Base-by-base conservation (phyloP, 1,140 invertebrate genomes). In the Trichoplusia ni region DNA sequence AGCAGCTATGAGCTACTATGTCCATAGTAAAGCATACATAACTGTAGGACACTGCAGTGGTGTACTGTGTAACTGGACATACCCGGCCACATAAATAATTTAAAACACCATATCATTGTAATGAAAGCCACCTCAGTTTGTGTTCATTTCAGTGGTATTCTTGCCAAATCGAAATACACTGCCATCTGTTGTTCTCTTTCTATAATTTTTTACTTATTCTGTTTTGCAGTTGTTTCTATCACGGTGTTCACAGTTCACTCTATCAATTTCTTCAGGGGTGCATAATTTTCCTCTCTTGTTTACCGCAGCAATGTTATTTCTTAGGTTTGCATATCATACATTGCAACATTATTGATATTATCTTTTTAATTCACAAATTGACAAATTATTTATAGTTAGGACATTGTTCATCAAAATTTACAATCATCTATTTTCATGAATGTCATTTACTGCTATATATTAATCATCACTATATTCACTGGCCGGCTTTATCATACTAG, bases 1-100 rank as follows among this genome's bases (percentile, higher is more conserved):
- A 67, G 51, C 54, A 59, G 67, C 69, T 51, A 35, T 64, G 58
- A 69, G 69, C 68, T 69, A 68, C 71, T 71, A 67, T 73, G 71
- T 77, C 73, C 68, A 75, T 68, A 69, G 59, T 64, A 72, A 79
- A 65, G 67, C 44, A 69, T 72, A 79, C 46, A 73, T 69, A 72
- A 64, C 47, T 65, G 74, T 65, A 76, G 72, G 67, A 63, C 63
- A 77, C 72, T 61, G 68, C 61, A 73, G 71, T 40, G 54, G 47
- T 54, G 51, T 11, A 9, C n/a, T n/a, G n/a, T n/a, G 63, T 27
- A 9, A 29, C 54, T 25, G 46, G 56, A 59, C 53, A 53, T 60
- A n/a, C 23, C 56, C 54, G 42, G 53, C 11, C 3, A 56, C 27
- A 53, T 42, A 46, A 56, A 23, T 25, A 47, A 56, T 19, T 35